These are phyloP conservation scores for Ambastaia sidthimunki DNA, from an alignment of 2,797 vertebrate genomes.

Conservation along the genomic window DNA sequence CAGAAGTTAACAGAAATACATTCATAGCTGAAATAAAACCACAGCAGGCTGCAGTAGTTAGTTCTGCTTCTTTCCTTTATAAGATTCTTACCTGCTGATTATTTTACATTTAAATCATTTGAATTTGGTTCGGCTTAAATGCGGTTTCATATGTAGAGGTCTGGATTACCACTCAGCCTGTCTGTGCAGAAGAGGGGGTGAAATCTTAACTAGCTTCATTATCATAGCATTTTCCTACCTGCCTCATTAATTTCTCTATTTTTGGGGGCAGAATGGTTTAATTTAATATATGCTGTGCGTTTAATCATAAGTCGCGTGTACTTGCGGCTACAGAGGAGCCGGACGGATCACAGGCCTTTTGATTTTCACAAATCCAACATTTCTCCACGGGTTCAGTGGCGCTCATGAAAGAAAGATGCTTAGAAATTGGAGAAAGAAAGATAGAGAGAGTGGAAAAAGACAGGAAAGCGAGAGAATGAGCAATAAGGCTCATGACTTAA, in stretches of 20 bases:
- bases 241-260: conserved; percentile 56
- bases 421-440: not conserved
- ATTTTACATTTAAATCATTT: conserved; percentile 53
- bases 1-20: conserved; percentile 5
- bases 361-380: conserved; percentile 49
- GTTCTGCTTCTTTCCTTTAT: conserved; percentile 52
- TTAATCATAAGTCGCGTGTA: conserved; percentile 57
- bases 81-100: conserved; percentile 56
- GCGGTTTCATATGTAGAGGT: conserved; percentile 35
- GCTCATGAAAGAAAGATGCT: conserved; percentile 38
- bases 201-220: conserved; percentile 57
- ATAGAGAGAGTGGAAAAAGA: conserved; percentile 13
- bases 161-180: conserved; percentile 53
- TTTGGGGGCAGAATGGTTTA: conserved; percentile 55
- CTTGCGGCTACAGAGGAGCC: conserved; percentile 31
- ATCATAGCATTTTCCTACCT: conserved; percentile 58
- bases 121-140: conserved; percentile 50
- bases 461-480: not conserved
- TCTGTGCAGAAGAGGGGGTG: conserved; percentile 35
- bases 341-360: conserved; percentile 54
- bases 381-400: conserved; percentile 17
- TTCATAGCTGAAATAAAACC: conserved; percentile 16
- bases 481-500: conserved; percentile 12
- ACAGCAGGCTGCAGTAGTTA: conserved; percentile 18
- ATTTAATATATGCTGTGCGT: conserved; percentile 59